Percentiles rank a stretch among this genome's conserved stretches.
Evolutionary conservation across 2,113 vertebrate genomes (phyloP).

Genomic region (Saccopteryx leptura): DNA sequence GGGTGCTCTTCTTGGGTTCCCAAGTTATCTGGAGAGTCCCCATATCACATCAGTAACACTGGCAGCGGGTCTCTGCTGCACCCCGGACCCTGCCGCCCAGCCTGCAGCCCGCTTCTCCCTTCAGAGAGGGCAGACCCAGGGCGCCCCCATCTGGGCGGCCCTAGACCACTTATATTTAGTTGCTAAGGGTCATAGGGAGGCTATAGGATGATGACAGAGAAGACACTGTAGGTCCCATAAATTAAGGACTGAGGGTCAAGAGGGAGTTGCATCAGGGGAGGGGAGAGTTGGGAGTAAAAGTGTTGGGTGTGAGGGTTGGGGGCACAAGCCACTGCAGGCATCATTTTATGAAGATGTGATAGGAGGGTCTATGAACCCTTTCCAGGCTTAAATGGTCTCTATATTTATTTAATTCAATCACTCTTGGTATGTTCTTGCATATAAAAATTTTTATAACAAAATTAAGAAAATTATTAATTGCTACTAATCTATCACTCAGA

Average conservation of each 20-base stretch:
- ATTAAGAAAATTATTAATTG: background rate
- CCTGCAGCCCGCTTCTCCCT: no score
- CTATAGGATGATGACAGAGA: background rate
- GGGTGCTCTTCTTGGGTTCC: background rate
- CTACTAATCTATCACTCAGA: background rate
- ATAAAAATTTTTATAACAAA: background rate
- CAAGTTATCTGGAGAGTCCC: background rate
- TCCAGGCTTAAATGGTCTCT: background rate
- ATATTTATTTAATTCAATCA: background rate
- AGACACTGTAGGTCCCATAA: background rate
- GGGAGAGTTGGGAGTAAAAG: background rate
- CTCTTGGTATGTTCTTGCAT: background rate
- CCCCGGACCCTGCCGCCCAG: background rate
- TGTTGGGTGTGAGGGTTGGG: background rate
- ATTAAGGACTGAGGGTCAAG: background rate
- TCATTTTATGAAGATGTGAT: background rate
- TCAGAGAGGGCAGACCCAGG: background rate
- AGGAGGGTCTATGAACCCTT: background rate
- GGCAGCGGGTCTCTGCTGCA: background rate
- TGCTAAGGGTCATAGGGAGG: background rate
- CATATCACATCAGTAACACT: background rate
- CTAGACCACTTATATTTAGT: background rate
- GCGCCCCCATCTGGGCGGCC: rapidly evolving
- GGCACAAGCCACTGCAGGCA: background rate
- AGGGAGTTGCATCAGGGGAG: background rate